These are phyloP conservation scores for Thereuonema tuberculata DNA, from an alignment of 1,140 invertebrate species.

Conservation along the genomic window DNA sequence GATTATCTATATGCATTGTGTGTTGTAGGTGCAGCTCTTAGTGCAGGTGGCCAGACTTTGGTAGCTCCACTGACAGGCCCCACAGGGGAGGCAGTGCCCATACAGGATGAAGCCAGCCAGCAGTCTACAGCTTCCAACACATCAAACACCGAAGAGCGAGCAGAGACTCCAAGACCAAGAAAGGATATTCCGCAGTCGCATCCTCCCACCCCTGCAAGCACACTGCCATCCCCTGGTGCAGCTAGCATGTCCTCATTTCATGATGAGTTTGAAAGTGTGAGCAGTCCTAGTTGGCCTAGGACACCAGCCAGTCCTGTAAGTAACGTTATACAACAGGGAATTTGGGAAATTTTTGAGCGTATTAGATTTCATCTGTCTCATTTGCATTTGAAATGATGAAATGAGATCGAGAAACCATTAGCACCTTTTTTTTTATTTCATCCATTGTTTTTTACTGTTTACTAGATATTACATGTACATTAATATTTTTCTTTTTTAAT, in stretches of 20 bases:
- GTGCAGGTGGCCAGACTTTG: no score
- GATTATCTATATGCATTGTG: no score
- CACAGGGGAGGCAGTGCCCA: no score
- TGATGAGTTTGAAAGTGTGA: conserved; percentile 78
- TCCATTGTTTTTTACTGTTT: not conserved
- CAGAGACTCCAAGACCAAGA: conserved; percentile 57
- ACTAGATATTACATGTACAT: not conserved
- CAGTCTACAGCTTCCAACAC: conserved; percentile 82
- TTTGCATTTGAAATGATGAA: conserved; percentile 12
- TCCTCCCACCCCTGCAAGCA: conserved; percentile 50
- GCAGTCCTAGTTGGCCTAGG: conserved; percentile 54
- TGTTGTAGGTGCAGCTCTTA: no score
- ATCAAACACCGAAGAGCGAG: conserved; percentile 54
- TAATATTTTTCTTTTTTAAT: not conserved
- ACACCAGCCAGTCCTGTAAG: conserved; percentile 80
- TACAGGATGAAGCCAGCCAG: conserved; percentile 66
- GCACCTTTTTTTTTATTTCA: conserved; percentile 28
- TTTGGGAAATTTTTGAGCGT: not conserved
- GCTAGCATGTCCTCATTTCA: conserved; percentile 63
- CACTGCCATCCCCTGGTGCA: conserved; percentile 62
- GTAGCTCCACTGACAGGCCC: no score
- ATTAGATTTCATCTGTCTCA: not conserved
- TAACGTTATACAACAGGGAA: no score
- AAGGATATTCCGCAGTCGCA: conserved; percentile 43
- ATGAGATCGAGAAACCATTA: not conserved